These are phyloP conservation scores for Aphaenogaster floridana DNA, from an alignment of 1,140 invertebrate genomes.

Conservation along the genomic window DNA sequence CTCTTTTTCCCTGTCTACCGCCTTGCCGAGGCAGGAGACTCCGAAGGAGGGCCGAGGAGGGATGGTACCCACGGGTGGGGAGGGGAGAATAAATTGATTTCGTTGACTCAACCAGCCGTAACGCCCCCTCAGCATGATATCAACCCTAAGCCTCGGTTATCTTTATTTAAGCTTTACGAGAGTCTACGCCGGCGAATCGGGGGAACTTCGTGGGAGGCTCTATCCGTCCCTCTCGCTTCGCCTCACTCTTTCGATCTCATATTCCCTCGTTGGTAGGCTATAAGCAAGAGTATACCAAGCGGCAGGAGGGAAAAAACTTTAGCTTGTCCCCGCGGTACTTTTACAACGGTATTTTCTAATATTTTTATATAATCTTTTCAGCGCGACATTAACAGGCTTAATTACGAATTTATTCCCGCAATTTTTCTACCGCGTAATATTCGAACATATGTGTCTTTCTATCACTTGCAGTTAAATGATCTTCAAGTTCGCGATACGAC, in stretches of 20 bases:
- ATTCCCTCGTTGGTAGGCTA: conserved; percentile 64
- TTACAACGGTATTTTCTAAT: conserved; percentile 6
- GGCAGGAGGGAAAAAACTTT: conserved; percentile 52
- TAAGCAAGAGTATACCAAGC: conserved; percentile 54
- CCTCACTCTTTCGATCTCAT: conserved; percentile 47
- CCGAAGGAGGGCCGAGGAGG: conserved; percentile 65
- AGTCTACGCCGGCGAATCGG: conserved; percentile 80
- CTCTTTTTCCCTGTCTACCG: conserved; percentile 72
- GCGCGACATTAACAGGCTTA: not conserved
- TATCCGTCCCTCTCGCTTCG: conserved; percentile 42
- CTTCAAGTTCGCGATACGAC: not conserved
- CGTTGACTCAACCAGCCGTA: conserved; percentile 86
- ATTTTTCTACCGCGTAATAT: not conserved
- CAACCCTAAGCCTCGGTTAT: conserved; percentile 86
- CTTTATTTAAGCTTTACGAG: conserved; percentile 87
- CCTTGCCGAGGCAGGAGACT: conserved; percentile 51
- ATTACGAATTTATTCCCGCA: not conserved
- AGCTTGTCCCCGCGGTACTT: conserved; percentile 29
- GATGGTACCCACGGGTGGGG: conserved; percentile 67
- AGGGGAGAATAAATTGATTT: conserved; percentile 87
- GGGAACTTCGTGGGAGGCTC: conserved; percentile 71
- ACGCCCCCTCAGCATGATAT: conserved; percentile 86
- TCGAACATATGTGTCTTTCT: not conserved
- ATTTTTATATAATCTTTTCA: conserved; percentile 11
- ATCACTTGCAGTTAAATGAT: conserved; percentile 7